phyloP scores from a whole-genome alignment of 2,888 invertebrate species.

The Mongoloraphidia duomilia region DNA sequence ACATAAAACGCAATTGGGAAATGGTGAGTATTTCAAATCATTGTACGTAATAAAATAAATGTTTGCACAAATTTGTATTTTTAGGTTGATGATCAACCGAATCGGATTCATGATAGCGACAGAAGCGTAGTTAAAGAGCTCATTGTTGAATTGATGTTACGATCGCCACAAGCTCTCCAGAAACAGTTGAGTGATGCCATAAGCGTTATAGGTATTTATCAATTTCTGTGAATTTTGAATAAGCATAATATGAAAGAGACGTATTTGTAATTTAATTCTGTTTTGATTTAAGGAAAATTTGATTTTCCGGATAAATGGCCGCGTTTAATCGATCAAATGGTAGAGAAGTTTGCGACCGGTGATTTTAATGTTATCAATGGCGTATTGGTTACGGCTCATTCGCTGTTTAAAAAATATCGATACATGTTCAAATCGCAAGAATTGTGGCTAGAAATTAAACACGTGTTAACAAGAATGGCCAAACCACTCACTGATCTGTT shows the following conservation, averaged over 20 bases:
- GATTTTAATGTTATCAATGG: constrained; percentile 94
- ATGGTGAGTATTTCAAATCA: constrained; percentile 40
- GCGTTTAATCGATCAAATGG: constrained; percentile 82
- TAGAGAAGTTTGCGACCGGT: constrained; percentile 75
- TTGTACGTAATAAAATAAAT: not conserved
- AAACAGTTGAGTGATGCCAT: constrained; percentile 92
- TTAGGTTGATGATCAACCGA: constrained; percentile 53
- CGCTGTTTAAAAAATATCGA: constrained; percentile 89
- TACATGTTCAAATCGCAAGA: constrained; percentile 90
- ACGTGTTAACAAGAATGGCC: constrained; percentile 87
- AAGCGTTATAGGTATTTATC: constrained; percentile 57
- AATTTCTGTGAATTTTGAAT: no score
- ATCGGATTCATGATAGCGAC: constrained; percentile 70
- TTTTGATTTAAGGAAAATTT: constrained; percentile 41
- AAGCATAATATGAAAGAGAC: no score
- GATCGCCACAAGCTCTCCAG: constrained; percentile 79
- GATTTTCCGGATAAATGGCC: constrained; percentile 98
- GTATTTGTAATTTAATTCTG: not conserved
- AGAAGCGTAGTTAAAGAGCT: constrained; percentile 65
- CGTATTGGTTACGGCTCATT: constrained; percentile 87
- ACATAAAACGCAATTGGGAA: constrained; percentile 89
- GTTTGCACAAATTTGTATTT: constrained; percentile 7
- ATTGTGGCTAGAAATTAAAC: constrained; percentile 94
- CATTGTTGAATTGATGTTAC: constrained; percentile 86
- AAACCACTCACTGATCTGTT: constrained; percentile 86